A percentile compares a stretch with the other conserved stretches of the same genome.
Evolutionary conservation across 2,888 invertebrate species (phyloP).

Genomic region (Phragmatobia fuliginosa): DNA sequence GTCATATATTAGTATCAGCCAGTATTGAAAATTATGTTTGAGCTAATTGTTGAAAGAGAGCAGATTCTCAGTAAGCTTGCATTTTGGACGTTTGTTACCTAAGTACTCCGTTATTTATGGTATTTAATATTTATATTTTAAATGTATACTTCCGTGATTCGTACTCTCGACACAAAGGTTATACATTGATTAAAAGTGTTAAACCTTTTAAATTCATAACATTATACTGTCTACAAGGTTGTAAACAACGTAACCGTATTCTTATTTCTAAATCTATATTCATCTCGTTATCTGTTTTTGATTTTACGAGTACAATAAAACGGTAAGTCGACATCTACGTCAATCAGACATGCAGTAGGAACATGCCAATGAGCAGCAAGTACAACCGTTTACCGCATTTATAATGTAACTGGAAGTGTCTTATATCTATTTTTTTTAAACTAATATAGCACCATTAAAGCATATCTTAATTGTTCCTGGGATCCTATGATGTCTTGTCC

Average conservation of each 20-base stretch:
- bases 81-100: too few species aligned
- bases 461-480: constrained; percentile 21
- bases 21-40: too few species aligned
- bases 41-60: too few species aligned
- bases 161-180: too few species aligned
- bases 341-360: constrained; percentile 50
- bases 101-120: too few species aligned
- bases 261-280: constrained; percentile 62
- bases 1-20: too few species aligned
- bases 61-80: too few species aligned
- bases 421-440: constrained; percentile 19
- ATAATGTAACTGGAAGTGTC: constrained; percentile 48
- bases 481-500: constrained; percentile 42
- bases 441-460: constrained; percentile 5
- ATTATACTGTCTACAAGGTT: constrained; percentile 37
- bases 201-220: background rate
- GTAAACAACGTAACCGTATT: constrained; percentile 49
- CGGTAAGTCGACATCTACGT: constrained; percentile 62
- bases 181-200: background rate
- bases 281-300: constrained; percentile 55
- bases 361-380: constrained; percentile 58
- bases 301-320: constrained; percentile 75
- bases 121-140: too few species aligned
- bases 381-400: constrained; percentile 30
- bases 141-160: too few species aligned